Evolutionary conservation across 2,888 invertebrate species (phyloP), one percentile per base, ranked within the genome.

Genomic region (Drosophila subquinaria): DNA sequence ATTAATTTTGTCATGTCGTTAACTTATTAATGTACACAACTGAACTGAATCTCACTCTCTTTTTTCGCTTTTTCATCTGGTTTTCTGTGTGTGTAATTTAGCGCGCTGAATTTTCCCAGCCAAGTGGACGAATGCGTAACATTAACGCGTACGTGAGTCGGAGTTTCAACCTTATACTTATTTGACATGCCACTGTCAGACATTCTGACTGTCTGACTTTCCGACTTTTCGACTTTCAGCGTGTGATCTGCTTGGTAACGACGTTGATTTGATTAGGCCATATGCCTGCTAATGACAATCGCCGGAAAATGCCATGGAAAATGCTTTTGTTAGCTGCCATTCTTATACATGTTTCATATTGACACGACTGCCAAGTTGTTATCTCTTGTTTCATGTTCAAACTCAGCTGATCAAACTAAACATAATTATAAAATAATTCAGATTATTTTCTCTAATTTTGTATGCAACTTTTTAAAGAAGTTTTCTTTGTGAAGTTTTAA

Each of bases 11-110:
- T 70, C 68, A 63, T 78, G 76, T 82, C 85, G 82, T 86, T 86
- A 87, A 88, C 89, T 80, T 84, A 88, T 89, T 82, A 81, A 81
- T 82, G 75, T 43, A 59, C 48, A 48, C 48, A 59, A 36, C 45
- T 45, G 35, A 52, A 4, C 45, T 45, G 35, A 52, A 4, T 6
- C 50, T n/a, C 4, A 9, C 10, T 13, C 11, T 52, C n/a, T 36
- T 3, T 30, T 15, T 48, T 2, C 43, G 10, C 20, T 20, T 15
- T 36, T 9, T 1, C 23, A 4, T 13, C n/a, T 40, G 10, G 45
- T 35, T 60, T 20, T 17, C 52, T 59, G 52, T 56, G 36, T 30
- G 63, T 61, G 69, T 89, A 89, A 86, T 88, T 83, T 76, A 69
- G 72, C 70, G 70, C 66, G 75, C 68, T 62, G 63, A 70, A 68